Conservation (phyloP, 2,797 vertebrate genomes). For the Falco cherrug region DNA sequence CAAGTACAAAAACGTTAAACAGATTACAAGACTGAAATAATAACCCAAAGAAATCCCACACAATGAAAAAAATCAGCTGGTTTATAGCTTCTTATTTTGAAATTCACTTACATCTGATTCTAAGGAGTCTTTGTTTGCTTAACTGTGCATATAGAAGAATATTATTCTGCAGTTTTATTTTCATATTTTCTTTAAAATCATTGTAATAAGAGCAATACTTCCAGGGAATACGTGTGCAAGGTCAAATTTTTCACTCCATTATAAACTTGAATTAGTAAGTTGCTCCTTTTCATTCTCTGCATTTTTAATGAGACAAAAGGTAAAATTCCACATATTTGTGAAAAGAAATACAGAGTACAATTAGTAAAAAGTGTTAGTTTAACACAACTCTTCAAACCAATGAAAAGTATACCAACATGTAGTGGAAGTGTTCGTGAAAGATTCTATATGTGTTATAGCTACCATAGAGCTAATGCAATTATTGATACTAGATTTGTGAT, state of each 20-base stretch:
- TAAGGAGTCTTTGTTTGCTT: background rate
- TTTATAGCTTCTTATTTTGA: background rate
- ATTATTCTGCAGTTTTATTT: background rate
- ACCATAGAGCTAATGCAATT: background rate
- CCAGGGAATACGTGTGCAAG: background rate
- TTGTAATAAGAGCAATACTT: background rate
- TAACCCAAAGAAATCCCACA: slow-evolving; percentile 40
- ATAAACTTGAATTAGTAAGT: slow-evolving; percentile 36
- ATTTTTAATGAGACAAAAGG: slow-evolving; percentile 43
- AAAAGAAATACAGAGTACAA: slow-evolving; percentile 34
- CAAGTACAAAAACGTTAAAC: slow-evolving; percentile 39
- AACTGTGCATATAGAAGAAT: background rate
- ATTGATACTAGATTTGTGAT: background rate
- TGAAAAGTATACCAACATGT: background rate
- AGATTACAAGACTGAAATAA: slow-evolving; percentile 49
- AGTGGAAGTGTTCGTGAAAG: background rate
- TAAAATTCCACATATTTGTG: slow-evolving; percentile 16
- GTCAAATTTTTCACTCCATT: slow-evolving; percentile 17
- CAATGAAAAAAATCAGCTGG: background rate
- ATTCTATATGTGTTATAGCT: background rate
- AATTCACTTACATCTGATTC: slow-evolving; percentile 14
- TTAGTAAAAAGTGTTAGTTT: slow-evolving; percentile 24
- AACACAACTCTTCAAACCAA: background rate
- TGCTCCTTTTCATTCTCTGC: background rate
- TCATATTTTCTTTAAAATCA: background rate